Conservation (phyloP, 2,888 invertebrate genomes). For the Isoperla grammatica region DNA sequence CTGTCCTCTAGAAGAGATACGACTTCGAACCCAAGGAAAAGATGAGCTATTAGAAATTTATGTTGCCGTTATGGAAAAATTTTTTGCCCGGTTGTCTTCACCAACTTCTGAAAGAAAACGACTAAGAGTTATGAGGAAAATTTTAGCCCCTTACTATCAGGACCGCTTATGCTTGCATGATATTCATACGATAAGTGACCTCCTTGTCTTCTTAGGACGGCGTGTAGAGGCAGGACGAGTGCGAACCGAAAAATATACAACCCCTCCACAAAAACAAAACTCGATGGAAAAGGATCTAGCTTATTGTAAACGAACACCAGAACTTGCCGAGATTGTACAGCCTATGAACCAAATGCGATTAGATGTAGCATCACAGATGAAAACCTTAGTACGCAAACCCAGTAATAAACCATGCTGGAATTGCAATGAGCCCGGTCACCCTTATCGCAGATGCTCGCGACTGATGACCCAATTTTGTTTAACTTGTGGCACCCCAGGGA, state of each 20-base stretch:
- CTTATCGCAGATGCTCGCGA: too few relatives aligned
- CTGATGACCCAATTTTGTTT: too few relatives aligned
- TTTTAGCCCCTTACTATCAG: conserved; percentile 23
- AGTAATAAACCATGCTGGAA: too few relatives aligned
- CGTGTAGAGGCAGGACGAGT: conserved; percentile 21
- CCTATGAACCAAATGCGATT: too few relatives aligned
- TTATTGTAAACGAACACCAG: conserved; percentile 1
- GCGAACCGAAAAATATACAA: conserved; percentile 27
- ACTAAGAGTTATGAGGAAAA: conserved; percentile 25
- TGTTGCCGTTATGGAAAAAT: conserved; percentile 31
- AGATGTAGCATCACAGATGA: too few relatives aligned
- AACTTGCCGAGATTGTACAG: too few relatives aligned
- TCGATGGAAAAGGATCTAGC: conserved; percentile 27
- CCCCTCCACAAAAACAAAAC: conserved; percentile 21
- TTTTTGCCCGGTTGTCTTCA: conserved; percentile 26
- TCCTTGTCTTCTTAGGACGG: conserved; percentile 19
- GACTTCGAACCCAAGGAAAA: conserved; percentile 32
- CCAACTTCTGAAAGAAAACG: conserved; percentile 21
- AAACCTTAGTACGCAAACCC: too few relatives aligned
- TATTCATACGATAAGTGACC: conserved; percentile 14
- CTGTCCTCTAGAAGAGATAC: conserved; percentile 28
- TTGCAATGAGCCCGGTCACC: too few relatives aligned
- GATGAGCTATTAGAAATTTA: conserved; percentile 34
- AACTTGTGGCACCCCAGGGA: too few relatives aligned
- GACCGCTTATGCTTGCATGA: conserved; percentile 16